Base-by-base conservation (phyloP, 2,888 invertebrate species). In the Heliconius ismenius region DNA sequence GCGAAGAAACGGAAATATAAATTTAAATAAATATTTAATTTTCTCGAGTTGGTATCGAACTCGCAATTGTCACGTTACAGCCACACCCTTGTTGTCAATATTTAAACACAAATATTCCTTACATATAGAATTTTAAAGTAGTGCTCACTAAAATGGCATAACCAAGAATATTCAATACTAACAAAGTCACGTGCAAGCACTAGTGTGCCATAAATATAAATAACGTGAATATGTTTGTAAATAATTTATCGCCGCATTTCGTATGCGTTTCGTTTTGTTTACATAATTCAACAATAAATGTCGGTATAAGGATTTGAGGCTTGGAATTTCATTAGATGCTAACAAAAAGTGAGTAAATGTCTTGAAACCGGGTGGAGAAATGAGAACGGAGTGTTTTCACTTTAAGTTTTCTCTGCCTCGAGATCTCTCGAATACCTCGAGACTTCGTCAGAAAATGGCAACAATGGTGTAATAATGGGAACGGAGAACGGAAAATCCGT, bases 181-280 rank as follows among this genome's bases (percentile, higher is more conserved):
- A 7, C 69, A 28, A 28, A 70, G 32, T 70, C 67, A 67, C 67
- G 43, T 26, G 13, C 54, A 32, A n/a, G 28, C 32, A 32, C 69
- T 70, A 70, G 70, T 70, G 49, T 32, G 24, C n/a, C 21, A 70
- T n/a, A 58, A 70, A 70, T 70, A 70, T 49, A 69, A 54, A 69
- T 58, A 69, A 28, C 69, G 26, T 69, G 69, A 54, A 54, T 54
- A n/a, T n/a, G 28, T 28, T 49, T 69, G 32, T 70, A n/a, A 70
- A 70, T 58, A 70, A 58, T 70, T 36, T 70, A 32, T 70, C 3
- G 2, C 21, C 32, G 13, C 69, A 69, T 69, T n/a, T 69, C n/a
- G 69, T 54, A 54, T 54, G 28, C 69, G 69, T n/a, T 69, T 54
- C 15, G 54, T 24, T 67, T 70, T 70, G 70, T 54, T 70, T 58